Evolutionary conservation across 2,888 invertebrate species (phyloP).

Genomic region (Bombylius major): DNA sequence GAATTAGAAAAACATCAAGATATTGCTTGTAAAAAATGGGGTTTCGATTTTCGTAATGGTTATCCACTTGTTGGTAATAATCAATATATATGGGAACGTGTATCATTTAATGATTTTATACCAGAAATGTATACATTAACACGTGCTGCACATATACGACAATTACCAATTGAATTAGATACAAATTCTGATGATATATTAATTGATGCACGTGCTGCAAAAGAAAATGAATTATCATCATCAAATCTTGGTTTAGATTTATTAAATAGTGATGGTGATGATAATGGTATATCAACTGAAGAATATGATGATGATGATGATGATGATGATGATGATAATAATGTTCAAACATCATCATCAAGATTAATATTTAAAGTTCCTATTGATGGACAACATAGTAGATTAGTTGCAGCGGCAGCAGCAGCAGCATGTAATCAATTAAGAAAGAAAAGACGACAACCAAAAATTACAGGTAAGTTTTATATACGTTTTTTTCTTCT

Average conservation of each 20-base stretch:
- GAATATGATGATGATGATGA: conserved; percentile 28
- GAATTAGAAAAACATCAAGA: conserved; percentile 32
- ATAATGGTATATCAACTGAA: conserved; percentile 4
- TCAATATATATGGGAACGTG: conserved; percentile 33
- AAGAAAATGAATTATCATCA: conserved; percentile 4
- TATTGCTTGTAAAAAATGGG: conserved; percentile 50
- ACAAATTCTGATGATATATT: conserved; percentile 20
- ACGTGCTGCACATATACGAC: conserved; percentile 35
- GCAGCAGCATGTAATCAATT: neutral
- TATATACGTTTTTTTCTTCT: neutral
- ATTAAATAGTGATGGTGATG: neutral
- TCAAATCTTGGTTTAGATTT: conserved; percentile 15
- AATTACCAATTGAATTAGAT: conserved; percentile 12
- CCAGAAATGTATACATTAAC: conserved; percentile 35
- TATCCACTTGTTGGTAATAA: conserved; percentile 23
- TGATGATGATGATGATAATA: conserved; percentile 22
- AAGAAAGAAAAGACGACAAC: conserved; percentile 23
- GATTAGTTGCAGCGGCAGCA: neutral
- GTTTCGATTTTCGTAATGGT: conserved; percentile 34
- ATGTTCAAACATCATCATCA: neutral
- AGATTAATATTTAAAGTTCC: conserved; percentile 23
- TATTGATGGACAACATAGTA: conserved; percentile 10
- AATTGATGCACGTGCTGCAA: conserved; percentile 28
- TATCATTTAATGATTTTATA: conserved; percentile 28
- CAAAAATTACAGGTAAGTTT: conserved; percentile 35